Evolutionary conservation across 2,888 invertebrate genomes (phyloP), one percentile per base, ranked within the genome.

Genomic region (Cordilura impudica): DNA sequence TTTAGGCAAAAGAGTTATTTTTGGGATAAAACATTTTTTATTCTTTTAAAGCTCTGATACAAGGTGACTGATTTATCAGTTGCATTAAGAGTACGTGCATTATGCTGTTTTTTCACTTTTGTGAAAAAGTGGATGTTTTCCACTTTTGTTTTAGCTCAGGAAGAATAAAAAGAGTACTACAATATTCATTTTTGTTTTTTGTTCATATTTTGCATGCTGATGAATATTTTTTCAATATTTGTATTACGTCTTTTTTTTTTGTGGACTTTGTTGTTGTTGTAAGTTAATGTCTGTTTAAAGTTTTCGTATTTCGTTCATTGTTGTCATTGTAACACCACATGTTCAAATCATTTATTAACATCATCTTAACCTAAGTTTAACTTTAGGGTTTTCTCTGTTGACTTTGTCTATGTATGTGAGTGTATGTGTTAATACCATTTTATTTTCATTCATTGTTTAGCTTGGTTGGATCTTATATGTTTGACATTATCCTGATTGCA

Each of bases 301-400:
- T 31, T 31, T 31, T 31, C 31, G 8, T 31, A 10, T 10, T 31
- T 31, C 12, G 31, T 31, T 29, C 10, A 10, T 31, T 5, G 21
- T 58, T 53, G 19, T 53, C 45, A 14, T 19, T 23, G 53, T 29
- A 43, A 31, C 61, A 54, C 49, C 73, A 66, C 65, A 43, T 58
- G 58, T 66, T 66, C 43, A 26, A 65, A 58, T 4, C 65, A 66
- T 73, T 73, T 66, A 58, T 66, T 54, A 51, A 49, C 65, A 26
- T 56, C 49, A 60, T 43, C 23, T 7, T 73, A 61, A 61, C 61
- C 61, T 61, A 61, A 60, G 12, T 43, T 49, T 10, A 31, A 31
- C 31, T 31, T 31, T 31, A 10, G 2, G 31, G 8, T 12, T 31
- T 10, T 10, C 12, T 10, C 21, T 49, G 21, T 45, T 18, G 16